These are phyloP conservation scores for Eustalomyia histrio DNA, from an alignment of 2,888 invertebrate genomes.

Conservation along the genomic window DNA sequence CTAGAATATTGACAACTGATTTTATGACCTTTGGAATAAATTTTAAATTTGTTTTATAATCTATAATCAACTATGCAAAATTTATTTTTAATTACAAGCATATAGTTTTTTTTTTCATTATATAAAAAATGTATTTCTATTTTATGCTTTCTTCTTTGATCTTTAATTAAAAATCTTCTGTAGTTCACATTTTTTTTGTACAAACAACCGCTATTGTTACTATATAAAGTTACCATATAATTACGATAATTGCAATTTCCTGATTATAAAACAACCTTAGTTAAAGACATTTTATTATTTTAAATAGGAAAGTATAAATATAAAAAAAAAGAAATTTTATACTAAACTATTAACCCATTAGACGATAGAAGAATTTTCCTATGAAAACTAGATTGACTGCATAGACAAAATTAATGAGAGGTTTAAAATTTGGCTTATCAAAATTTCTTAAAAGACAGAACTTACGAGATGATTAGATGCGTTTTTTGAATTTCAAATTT, in stretches of 20 bases:
- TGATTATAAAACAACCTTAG: conserved; percentile 36
- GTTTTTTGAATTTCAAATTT: too few species aligned
- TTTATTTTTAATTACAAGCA: neutral
- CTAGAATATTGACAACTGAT: too few species aligned
- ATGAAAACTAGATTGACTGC: too few species aligned
- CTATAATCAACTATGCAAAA: neutral
- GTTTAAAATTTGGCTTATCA: too few species aligned
- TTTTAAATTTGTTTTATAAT: neutral
- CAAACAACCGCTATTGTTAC: conserved; percentile 40
- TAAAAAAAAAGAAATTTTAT: neutral
- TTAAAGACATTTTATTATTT: conserved; percentile 39
- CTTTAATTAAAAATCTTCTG: conserved; percentile 5
- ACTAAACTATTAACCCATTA: too few species aligned
- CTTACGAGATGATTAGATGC: too few species aligned
- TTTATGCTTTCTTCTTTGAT: neutral
- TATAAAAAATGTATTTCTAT: neutral
- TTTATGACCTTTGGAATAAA: neutral
- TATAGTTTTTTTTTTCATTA: neutral
- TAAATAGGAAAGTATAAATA: neutral
- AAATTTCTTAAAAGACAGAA: too few species aligned
- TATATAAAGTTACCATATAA: conserved; percentile 42
- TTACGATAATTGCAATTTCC: conserved; percentile 60
- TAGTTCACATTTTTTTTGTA: neutral
- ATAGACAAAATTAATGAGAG: too few species aligned
- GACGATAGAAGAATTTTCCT: too few species aligned